Evolutionary conservation across 92 coral and sea anemone species (phyloP).

Genomic region (Paragorgia papillata): DNA sequence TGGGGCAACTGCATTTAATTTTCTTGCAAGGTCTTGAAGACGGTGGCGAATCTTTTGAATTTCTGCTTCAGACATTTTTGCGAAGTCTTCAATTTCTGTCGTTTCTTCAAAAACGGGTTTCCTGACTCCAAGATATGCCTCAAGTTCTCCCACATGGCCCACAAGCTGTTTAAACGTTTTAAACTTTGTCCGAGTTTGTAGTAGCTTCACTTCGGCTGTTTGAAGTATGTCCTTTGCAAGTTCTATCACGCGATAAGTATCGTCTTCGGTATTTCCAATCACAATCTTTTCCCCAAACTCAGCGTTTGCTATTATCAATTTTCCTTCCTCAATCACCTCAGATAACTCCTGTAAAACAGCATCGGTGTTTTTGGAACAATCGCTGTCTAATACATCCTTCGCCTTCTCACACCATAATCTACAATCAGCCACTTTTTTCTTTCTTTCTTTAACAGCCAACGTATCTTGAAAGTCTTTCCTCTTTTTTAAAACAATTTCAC

Average conservation of each 20-base stretch:
- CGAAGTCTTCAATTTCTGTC: slow-evolving; percentile 76
- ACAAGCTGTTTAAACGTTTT: slow-evolving; percentile 49
- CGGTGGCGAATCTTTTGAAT: slow-evolving; percentile 10
- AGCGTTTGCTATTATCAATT: not conserved
- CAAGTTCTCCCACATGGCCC: slow-evolving; percentile 47
- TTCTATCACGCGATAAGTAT: slow-evolving; percentile 8
- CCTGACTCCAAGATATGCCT: slow-evolving; percentile 34
- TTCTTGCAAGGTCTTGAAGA: slow-evolving; percentile 12
- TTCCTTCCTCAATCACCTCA: slow-evolving; percentile 14
- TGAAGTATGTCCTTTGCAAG: slow-evolving; percentile 26
- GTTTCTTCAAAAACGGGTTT: slow-evolving; percentile 75
- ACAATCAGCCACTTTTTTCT: slow-evolving; percentile 10
- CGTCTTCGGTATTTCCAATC: slow-evolving; percentile 13
- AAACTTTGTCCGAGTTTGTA: slow-evolving; percentile 54
- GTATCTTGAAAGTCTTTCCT: slow-evolving; percentile 16
- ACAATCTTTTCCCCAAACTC: slow-evolving; percentile 27
- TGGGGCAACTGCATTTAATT: slow-evolving; percentile 1
- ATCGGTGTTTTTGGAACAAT: slow-evolving; percentile 30
- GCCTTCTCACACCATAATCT: slow-evolving; percentile 19
- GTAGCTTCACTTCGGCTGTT: slow-evolving; percentile 30
- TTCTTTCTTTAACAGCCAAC: slow-evolving; percentile 24
- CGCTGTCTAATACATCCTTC: slow-evolving; percentile 34
- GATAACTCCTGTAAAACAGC: slow-evolving; percentile 19
- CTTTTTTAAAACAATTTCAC: slow-evolving; percentile 12
- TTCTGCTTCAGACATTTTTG: slow-evolving; percentile 85